Base-by-base conservation (phyloP, 2,888 invertebrate genomes). In the Euzophera pinguis region DNA sequence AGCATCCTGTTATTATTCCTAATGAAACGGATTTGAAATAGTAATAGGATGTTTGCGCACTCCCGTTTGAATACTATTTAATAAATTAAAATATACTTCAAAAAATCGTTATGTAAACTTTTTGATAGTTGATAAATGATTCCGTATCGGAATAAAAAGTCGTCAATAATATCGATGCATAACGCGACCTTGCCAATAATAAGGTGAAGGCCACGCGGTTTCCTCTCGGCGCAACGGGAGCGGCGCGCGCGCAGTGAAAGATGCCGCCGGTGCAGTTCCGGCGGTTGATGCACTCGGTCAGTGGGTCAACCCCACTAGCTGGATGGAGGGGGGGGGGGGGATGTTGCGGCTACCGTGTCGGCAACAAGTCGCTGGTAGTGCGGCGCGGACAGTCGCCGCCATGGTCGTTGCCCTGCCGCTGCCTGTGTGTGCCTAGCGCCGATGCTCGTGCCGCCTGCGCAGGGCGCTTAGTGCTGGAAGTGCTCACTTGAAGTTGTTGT, bases 251-350 rank as follows among this genome's bases (percentile, higher is more conserved):
- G 69, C 70, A 72, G 74, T 73, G 78, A 80, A 75, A 81, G 78
- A 81, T 78, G 79, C 79, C 50, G 56, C 61, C 67, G 70, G 81
- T 86, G 89, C 87, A 87, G 85, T 84, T 87, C 88, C 88, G 87
- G 82, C 74, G 78, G 60, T 57, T 66, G 64, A 59, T 65, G 83
- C 83, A 85, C 75, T 86, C 81, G 88, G 90, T 90, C 89, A 90
- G 78, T 90, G 82, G 90, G 90, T 89, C 90, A 81, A 72, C 71
- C 76, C 73, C 76, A 71, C 75, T 64, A 54, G 60, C 55, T 50
- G 52, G 63, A 22, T 3, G n/a, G n/a, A n/a, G n/a, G n/a, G n/a
- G n/a, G 66, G 65, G 60, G 59, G 52, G 57, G 61, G 57, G 58
- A 59, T 53, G 58, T 54, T 54, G 56, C 50, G 52, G 58, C 60